These are phyloP conservation scores for Yasuhikotakia modesta DNA, from an alignment of 2,797 vertebrate species.

Conservation along the genomic window DNA sequence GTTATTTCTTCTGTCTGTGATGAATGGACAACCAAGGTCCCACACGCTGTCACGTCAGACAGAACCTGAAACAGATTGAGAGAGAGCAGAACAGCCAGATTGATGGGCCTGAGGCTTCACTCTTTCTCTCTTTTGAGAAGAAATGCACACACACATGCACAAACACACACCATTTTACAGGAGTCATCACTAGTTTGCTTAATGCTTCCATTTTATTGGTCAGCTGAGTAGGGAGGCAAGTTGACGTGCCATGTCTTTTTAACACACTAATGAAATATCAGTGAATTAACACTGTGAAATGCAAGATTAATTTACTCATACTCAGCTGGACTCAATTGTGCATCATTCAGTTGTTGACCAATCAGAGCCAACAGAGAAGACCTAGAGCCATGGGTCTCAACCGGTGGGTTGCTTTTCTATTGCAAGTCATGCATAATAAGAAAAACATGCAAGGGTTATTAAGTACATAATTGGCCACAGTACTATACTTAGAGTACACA, in stretches of 20 bases:
- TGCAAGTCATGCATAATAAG: no score
- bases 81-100: constrained; percentile 72
- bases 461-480: no score
- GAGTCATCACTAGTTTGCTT: constrained; percentile 27
- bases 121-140: constrained; percentile 62
- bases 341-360: neutral
- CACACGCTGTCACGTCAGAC: constrained; percentile 79
- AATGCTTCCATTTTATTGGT: constrained; percentile 5
- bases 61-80: constrained; percentile 80
- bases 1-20: constrained; percentile 79
- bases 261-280: neutral
- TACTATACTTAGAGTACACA: no score
- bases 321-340: neutral
- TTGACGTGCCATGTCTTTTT: neutral
- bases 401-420: no score
- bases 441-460: no score
- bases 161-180: constrained; percentile 63
- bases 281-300: neutral
- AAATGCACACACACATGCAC: constrained; percentile 6
- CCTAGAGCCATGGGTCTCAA: neutral
- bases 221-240: neutral
- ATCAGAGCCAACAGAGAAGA: neutral
- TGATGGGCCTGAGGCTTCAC: constrained; percentile 69
- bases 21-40: constrained; percentile 75
- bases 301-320: neutral